Evolutionary conservation across 2,797 vertebrate genomes (phyloP).

Genomic region (Anguilla obscura): DNA sequence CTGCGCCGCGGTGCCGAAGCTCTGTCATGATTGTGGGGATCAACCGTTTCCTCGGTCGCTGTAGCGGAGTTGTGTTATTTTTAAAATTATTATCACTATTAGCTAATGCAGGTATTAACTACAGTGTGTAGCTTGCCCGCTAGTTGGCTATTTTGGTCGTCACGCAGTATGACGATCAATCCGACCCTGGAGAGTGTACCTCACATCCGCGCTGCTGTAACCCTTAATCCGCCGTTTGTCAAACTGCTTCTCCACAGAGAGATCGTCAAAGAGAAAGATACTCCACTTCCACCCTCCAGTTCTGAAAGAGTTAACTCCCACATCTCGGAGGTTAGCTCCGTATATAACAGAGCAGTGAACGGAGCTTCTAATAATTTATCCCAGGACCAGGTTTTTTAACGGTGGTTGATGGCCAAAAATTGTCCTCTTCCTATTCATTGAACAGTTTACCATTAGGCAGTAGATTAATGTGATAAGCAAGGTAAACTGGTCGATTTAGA

Average conservation of each 20-base stretch:
- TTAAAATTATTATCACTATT: background rate
- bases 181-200: background rate
- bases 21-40: constrained; percentile 65
- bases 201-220: constrained; percentile 12
- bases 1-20: constrained; percentile 69
- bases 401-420: background rate
- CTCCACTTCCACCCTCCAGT: background rate
- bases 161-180: constrained; percentile 13
- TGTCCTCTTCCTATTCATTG: background rate
- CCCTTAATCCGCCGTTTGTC: constrained; percentile 5
- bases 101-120: constrained; percentile 8
- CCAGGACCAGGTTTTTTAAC: background rate
- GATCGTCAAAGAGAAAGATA: background rate
- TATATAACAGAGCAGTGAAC: background rate
- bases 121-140: background rate
- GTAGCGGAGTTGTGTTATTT: constrained; percentile 36
- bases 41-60: constrained; percentile 34
- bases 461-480: background rate
- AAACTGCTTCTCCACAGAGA: background rate
- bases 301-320: background rate
- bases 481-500: too few relatives aligned
- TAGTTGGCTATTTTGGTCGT: constrained; percentile 2
- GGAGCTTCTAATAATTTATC: background rate
- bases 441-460: background rate
- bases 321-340: background rate